A percentile compares a stretch with the other conserved stretches of the same genome.
Conservation (phyloP, 2,797 vertebrate genomes). For the Martes flavigula region DNA sequence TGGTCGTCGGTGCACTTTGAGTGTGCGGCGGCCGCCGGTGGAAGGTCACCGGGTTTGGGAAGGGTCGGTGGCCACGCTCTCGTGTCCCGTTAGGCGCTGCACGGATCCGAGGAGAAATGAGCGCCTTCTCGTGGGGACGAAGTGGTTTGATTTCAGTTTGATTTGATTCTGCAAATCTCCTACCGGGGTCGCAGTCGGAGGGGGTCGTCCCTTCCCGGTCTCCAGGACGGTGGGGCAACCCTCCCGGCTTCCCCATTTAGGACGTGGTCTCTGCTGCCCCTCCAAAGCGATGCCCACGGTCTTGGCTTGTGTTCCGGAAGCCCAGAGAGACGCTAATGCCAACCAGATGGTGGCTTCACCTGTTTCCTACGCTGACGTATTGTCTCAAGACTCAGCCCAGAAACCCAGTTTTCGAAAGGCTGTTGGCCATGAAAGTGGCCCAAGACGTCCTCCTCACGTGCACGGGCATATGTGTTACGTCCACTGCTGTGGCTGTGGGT, state of each 20-base stretch:
- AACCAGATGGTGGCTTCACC: background rate
- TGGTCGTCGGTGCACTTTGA: background rate
- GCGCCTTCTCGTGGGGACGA: background rate
- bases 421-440: background rate
- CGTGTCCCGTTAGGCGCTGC: fast-evolving
- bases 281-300: background rate
- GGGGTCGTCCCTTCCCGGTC: background rate
- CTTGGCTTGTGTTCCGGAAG: background rate
- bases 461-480: fast-evolving
- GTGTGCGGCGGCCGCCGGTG: fast-evolving
- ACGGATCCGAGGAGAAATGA: background rate
- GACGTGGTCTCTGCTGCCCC: background rate
- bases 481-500: too few species aligned
- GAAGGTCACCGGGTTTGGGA: background rate
- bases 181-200: background rate
- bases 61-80: background rate
- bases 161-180: background rate
- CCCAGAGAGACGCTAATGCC: background rate
- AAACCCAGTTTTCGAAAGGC: background rate
- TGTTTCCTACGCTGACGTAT: background rate
- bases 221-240: background rate
- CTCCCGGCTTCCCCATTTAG: background rate
- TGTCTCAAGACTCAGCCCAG: too few species aligned
- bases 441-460: fast-evolving
- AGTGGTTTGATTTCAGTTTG: background rate